Conservation (phyloP, 1,140 invertebrate genomes). For the Danaus plexippus region DNA sequence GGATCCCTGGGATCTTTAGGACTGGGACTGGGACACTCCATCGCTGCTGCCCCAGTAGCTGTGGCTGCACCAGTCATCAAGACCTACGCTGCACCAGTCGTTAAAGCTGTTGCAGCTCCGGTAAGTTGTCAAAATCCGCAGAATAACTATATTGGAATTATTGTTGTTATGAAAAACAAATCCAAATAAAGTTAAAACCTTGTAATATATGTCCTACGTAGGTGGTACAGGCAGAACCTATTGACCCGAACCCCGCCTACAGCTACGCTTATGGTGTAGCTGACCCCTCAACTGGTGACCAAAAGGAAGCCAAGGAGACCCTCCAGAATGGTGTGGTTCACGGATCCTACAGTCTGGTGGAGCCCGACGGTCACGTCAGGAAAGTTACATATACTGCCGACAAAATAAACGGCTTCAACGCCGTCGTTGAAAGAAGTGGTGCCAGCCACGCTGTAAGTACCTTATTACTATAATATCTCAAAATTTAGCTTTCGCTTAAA, state of each 20-base stretch:
- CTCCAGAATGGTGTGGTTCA: slow-evolving; percentile 76
- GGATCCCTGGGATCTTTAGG: too few species aligned
- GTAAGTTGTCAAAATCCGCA: slow-evolving; percentile 20
- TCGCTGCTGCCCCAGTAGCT: slow-evolving; percentile 30
- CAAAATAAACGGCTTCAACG: slow-evolving; percentile 70
- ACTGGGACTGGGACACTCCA: slow-evolving; percentile 23
- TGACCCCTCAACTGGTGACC: slow-evolving; percentile 80
- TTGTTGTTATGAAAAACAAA: too few species aligned
- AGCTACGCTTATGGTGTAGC: slow-evolving; percentile 81
- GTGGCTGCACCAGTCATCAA: slow-evolving; percentile 30
- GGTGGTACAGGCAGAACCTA: slow-evolving; percentile 71
- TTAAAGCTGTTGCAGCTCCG: slow-evolving; percentile 38
- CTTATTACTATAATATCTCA: too few species aligned
- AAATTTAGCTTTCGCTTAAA: too few species aligned
- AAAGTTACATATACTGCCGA: slow-evolving; percentile 74
- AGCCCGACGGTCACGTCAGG: slow-evolving; percentile 77
- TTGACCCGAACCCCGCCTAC: slow-evolving; percentile 80
- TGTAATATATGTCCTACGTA: slow-evolving; percentile 10
- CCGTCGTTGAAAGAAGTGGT: slow-evolving; percentile 73
- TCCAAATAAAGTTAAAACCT: neutral
- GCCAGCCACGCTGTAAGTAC: slow-evolving; percentile 50
- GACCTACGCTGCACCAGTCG: slow-evolving; percentile 31
- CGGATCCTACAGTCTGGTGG: slow-evolving; percentile 75
- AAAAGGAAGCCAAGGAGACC: slow-evolving; percentile 76
- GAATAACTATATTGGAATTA: too few species aligned